phyloP scores from a whole-genome alignment of 2,888 invertebrate species.

The Andrena dorsata region DNA sequence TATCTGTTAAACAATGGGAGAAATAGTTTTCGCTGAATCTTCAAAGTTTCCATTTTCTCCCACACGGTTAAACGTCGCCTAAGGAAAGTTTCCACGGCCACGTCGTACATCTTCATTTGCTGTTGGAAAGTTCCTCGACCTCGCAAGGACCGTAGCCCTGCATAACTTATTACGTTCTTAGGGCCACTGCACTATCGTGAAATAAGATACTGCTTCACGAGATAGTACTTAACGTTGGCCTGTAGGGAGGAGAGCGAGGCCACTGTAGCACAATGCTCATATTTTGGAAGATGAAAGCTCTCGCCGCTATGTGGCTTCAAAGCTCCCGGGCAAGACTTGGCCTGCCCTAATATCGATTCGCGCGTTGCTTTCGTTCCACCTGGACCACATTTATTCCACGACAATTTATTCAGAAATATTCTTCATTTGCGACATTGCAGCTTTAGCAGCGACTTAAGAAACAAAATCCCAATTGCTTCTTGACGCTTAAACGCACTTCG shows the following conservation, averaged over 20 bases:
- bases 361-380: slow-evolving; percentile 40
- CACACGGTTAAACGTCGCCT: not conserved
- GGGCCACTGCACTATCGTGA: not conserved
- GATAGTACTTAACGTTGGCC: not conserved
- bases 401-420: slow-evolving; percentile 12
- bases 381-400: slow-evolving; percentile 60
- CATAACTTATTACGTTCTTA: slow-evolving; percentile 14
- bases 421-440: too few relatives aligned
- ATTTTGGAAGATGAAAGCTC: slow-evolving; percentile 42
- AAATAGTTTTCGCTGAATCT: too few relatives aligned
- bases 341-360: slow-evolving; percentile 77
- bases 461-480: not conserved
- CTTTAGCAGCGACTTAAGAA: not conserved
- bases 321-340: slow-evolving; percentile 65
- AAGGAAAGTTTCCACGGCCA: not conserved
- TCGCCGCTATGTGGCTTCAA: slow-evolving; percentile 38
- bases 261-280: slow-evolving; percentile 12
- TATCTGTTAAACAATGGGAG: too few relatives aligned
- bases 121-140: slow-evolving; percentile 15
- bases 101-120: not conserved
- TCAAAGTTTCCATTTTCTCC: too few relatives aligned
- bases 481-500: not conserved
- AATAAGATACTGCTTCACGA: not conserved
- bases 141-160: not conserved
- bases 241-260: not conserved